These are phyloP conservation scores for Danio aesculapii DNA, from an alignment of 2,797 vertebrate genomes.

Conservation along the genomic window DNA sequence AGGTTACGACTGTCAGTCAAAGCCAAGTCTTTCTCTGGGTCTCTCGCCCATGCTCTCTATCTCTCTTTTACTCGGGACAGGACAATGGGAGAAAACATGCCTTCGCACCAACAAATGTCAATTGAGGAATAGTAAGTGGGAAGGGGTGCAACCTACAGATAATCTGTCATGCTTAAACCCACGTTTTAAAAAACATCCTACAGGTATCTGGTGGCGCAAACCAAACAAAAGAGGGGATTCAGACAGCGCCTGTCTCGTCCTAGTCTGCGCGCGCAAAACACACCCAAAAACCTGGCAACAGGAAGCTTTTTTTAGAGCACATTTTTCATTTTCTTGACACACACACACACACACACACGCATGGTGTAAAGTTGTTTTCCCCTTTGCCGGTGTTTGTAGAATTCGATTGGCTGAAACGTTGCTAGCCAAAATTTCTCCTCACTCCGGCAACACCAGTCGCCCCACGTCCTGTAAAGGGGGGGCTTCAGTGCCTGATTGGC, in stretches of 20 bases:
- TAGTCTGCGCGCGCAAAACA: conserved; percentile 28
- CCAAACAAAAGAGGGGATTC: conserved; percentile 56
- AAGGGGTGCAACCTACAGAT: conserved; percentile 35
- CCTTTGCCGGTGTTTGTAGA: conserved; percentile 69
- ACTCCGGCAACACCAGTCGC: conserved; percentile 71
- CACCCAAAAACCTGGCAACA: conserved; percentile 63
- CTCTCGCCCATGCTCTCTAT: conserved; percentile 39
- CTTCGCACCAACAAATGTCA: conserved; percentile 77
- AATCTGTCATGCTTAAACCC: conserved; percentile 48
- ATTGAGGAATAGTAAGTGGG: conserved; percentile 58
- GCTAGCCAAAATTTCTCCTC: conserved; percentile 76
- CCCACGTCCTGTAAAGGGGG: conserved; percentile 60
- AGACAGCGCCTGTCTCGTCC: conserved; percentile 52
- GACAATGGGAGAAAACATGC: conserved; percentile 63
- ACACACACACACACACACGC: conserved; percentile 48
- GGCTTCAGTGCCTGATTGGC: conserved; percentile 77
- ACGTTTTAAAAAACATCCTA: conserved; percentile 34
- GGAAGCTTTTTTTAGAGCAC: conserved; percentile 66
- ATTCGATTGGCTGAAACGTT: conserved; percentile 80
- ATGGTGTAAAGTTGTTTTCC: conserved; percentile 82
- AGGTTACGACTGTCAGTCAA: conserved; percentile 83
- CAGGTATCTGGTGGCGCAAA: conserved; percentile 37
- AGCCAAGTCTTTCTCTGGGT: conserved; percentile 50
- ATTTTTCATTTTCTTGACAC: conserved; percentile 66
- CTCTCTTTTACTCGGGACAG: conserved; percentile 40